Evolutionary conservation across 2,797 vertebrate genomes (phyloP).

Genomic region (Epinephelus awoara): DNA sequence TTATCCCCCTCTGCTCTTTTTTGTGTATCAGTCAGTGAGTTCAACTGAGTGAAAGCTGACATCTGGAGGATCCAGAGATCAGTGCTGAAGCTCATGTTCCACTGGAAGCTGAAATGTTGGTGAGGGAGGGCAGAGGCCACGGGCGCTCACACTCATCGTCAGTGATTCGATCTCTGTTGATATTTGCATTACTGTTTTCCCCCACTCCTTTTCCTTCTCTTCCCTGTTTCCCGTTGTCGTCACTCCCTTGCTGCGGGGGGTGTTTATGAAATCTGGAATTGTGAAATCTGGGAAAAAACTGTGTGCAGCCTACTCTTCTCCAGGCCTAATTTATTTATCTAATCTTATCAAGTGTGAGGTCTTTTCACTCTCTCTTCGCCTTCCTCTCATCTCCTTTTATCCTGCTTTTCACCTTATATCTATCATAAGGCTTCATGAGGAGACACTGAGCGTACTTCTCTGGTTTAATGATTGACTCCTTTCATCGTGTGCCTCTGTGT

Average conservation of each 20-base stretch:
- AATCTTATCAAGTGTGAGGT: not conserved
- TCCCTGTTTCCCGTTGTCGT: not conserved
- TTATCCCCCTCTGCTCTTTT: slow-evolving; percentile 14
- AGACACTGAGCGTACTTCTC: slow-evolving; percentile 21
- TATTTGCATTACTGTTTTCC: not conserved
- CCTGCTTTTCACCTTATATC: not conserved
- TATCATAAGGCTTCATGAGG: not conserved
- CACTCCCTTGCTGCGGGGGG: not conserved
- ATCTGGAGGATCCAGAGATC: slow-evolving; percentile 36
- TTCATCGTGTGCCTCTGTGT: slow-evolving; percentile 10
- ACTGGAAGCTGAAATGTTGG: slow-evolving; percentile 26
- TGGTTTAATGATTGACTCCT: slow-evolving; percentile 59
- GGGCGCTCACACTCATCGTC: too few relatives aligned
- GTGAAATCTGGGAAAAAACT: slow-evolving; percentile 52
- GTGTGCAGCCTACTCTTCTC: not conserved
- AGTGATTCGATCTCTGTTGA: not conserved
- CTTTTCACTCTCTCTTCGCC: not conserved
- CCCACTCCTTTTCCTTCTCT: not conserved
- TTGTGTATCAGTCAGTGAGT: slow-evolving; percentile 35
- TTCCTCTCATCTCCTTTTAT: not conserved
- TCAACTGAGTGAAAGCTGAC: slow-evolving; percentile 50
- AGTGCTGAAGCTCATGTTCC: slow-evolving; percentile 13
- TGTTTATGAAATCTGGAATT: slow-evolving; percentile 39
- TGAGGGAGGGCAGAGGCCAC: not conserved
- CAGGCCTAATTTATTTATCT: slow-evolving; percentile 5